A percentile compares a stretch with the other conserved stretches of the same genome.
Evolutionary conservation across 2,888 invertebrate genomes (phyloP).

Genomic region (Autographa gamma): DNA sequence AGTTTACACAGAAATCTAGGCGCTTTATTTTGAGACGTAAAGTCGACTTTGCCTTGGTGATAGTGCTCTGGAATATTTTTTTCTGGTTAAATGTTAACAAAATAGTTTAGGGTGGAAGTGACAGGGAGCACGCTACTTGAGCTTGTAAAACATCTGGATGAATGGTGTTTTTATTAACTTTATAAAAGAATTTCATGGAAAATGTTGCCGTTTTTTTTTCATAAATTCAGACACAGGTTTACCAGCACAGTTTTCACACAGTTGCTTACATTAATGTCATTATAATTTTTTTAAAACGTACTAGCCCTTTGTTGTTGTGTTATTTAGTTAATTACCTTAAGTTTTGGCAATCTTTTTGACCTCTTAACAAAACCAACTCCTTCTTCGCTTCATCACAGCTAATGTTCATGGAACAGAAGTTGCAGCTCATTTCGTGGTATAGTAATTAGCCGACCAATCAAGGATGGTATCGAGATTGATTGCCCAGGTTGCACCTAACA

Average conservation of each 20-base stretch:
- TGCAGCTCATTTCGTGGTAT: too few relatives aligned
- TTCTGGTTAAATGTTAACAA: conserved; percentile 52
- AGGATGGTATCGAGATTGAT: too few relatives aligned
- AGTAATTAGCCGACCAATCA: too few relatives aligned
- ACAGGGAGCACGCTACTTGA: conserved; percentile 39
- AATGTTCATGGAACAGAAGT: too few relatives aligned
- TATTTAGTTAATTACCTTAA: background rate
- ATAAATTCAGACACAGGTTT: background rate
- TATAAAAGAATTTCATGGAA: conserved; percentile 12
- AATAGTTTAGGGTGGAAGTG: conserved; percentile 58
- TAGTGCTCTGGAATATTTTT: conserved; percentile 24
- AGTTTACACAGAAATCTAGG: conserved; percentile 10
- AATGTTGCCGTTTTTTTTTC: conserved; percentile 4
- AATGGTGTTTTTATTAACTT: conserved; percentile 43
- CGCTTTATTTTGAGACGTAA: background rate
- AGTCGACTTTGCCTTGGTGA: conserved; percentile 14
- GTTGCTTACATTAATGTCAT: background rate
- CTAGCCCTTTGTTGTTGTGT: background rate
- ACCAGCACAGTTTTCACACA: background rate
- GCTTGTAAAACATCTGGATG: conserved; percentile 25
- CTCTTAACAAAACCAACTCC: too few relatives aligned
- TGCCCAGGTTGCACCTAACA: too few relatives aligned
- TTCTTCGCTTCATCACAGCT: background rate
- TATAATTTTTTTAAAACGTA: background rate
- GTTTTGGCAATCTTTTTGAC: too few relatives aligned